These are phyloP conservation scores for Lagopus muta DNA, from an alignment of 2,113 vertebrate genomes.

Conservation along the genomic window DNA sequence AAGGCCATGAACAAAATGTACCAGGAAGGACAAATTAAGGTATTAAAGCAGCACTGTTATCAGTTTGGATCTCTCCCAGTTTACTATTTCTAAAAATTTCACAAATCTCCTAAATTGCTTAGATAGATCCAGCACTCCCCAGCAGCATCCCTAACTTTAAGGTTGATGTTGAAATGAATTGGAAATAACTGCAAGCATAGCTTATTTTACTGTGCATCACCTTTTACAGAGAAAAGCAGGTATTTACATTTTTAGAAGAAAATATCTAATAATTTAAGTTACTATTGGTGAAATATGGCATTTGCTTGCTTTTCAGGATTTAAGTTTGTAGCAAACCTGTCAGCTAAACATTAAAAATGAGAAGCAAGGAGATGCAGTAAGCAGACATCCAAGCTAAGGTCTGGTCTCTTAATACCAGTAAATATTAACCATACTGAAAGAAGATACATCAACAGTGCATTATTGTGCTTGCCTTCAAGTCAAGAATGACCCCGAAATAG, in stretches of 20 bases:
- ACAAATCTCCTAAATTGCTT: neutral
- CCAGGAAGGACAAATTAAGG: neutral
- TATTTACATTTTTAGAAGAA: neutral
- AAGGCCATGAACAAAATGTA: neutral
- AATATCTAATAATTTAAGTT: neutral
- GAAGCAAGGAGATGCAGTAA: neutral
- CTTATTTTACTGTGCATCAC: neutral
- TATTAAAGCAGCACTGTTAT: neutral
- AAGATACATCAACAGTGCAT: neutral
- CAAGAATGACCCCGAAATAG: neutral
- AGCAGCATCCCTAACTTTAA: neutral
- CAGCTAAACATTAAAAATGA: constrained; percentile 28
- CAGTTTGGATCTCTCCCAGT: neutral
- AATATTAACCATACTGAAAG: neutral
- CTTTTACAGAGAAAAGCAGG: neutral
- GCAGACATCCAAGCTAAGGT: neutral
- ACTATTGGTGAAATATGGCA: neutral
- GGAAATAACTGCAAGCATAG: neutral
- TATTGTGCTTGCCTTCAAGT: neutral
- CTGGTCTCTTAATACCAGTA: constrained; percentile 8
- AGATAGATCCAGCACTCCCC: neutral
- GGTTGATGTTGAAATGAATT: neutral
- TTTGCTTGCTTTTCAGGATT: neutral
- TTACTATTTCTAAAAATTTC: neutral
- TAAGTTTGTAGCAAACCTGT: neutral